A percentile compares a stretch with the other conserved stretches of the same genome.
phyloP scores from a whole-genome alignment of 2,797 vertebrate species.

The Phylloscopus collybita region DNA sequence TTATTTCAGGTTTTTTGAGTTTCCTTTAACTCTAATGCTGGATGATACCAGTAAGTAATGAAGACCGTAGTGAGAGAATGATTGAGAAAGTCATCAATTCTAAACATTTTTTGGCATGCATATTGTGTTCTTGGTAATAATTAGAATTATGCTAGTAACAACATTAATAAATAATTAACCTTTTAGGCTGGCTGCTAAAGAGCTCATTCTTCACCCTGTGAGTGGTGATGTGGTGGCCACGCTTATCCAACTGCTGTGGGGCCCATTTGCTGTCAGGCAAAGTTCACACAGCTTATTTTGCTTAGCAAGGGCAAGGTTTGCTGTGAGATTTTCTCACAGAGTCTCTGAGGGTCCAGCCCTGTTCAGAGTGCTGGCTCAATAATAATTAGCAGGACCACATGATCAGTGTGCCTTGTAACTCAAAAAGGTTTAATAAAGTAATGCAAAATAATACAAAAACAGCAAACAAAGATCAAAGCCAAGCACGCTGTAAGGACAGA shows the following conservation, averaged over 20 bases:
- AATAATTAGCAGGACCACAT: no score
- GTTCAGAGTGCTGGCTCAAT: no score
- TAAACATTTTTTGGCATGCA: neutral
- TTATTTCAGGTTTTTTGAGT: neutral
- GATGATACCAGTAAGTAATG: neutral
- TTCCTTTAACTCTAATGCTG: neutral
- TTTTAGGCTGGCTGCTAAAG: neutral
- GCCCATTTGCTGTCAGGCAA: fast-evolving
- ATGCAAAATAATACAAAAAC: no score
- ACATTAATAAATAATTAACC: neutral
- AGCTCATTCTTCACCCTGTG: neutral
- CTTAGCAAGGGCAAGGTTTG: neutral
- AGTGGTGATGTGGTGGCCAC: neutral
- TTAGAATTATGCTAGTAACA: neutral
- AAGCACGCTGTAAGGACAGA: no score
- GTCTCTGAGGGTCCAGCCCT: no score
- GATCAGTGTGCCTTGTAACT: no score
- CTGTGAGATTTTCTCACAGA: no score
- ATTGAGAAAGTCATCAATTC: neutral
- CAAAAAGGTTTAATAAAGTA: no score
- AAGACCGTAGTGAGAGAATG: neutral
- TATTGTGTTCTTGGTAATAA: neutral
- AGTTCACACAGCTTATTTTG: neutral
- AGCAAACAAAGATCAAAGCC: no score
- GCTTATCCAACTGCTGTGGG: neutral